Conservation (phyloP, 2,113 vertebrate genomes). For the Cebus imitator region DNA sequence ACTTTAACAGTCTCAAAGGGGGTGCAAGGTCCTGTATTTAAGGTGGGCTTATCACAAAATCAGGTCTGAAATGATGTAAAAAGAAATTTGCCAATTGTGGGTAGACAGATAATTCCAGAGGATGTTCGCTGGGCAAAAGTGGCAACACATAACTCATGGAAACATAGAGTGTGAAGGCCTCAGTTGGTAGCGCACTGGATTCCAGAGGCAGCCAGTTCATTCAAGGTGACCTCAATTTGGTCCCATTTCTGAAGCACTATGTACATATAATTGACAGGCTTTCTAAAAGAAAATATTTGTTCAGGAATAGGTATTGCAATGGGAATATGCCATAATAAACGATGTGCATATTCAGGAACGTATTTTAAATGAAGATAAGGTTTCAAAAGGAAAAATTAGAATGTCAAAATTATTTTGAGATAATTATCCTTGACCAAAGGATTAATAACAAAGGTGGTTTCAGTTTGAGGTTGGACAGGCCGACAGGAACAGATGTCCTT, state of each 20-base stretch:
- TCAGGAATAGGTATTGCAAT: not conserved
- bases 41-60: not conserved
- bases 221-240: not conserved
- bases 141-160: no score
- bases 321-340: not conserved
- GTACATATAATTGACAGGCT: not conserved
- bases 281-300: not conserved
- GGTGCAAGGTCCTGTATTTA: not conserved
- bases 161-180: not conserved
- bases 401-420: not conserved
- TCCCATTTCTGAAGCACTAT: not conserved
- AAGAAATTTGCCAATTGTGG: not conserved
- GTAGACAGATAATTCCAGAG: not conserved
- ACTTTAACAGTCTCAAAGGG: not conserved
- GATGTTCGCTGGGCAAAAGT: not conserved
- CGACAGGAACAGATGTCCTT: not conserved
- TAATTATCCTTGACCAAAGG: not conserved
- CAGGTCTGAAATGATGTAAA: not conserved
- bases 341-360: not conserved
- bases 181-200: not conserved
- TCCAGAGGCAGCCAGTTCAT: not conserved
- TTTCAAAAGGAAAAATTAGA: not conserved
- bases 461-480: not conserved
- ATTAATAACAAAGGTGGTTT: not conserved
- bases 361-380: no score